Base-by-base conservation (phyloP, 2,113 vertebrate genomes). In the Porphyrio hochstetteri region DNA sequence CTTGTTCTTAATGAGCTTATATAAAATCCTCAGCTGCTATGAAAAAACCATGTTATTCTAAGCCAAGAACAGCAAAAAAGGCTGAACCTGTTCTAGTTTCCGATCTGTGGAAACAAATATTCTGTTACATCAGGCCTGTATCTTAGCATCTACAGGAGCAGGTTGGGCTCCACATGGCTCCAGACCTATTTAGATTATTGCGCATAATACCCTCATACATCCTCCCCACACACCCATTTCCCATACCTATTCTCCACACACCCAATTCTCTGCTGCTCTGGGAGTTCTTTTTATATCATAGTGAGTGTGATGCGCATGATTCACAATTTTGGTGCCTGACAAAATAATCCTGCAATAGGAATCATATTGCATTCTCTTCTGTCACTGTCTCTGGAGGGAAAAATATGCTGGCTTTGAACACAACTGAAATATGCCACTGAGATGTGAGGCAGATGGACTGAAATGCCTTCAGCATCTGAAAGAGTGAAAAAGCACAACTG, bases 391-490 rank as follows among this genome's bases (percentile, higher is more conserved):
- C 79, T 93, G 63, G 65, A 96, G 71, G 46, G 35, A 57, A 95
- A 96, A 78, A 90, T 83, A 87, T 12, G 3, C 75, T 84, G 63
- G 84, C 72, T 94, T 96, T 90, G 86, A 88, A 74, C 52, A 38
- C 40, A 88, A 92, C 89, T 86, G 38, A 97, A 97, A 95, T 93
- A 86, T 59, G 65, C 53, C 69, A 55, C 80, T 50, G 82, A 95
- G 90, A 94, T 82, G 23, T 24, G 23, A 95, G 78, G 82, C 80
- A 97, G 95, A 96, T 92, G 82, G 61, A 96, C 69, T 95, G 68
- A 96, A 92, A 96, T 88, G 74, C 85, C 69, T 93, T 94, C 88
- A 95, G 86, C 89, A 94, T 90, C 57, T 87, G 92, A 95, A 96
- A 18, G 57, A 95, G 56, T 85, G 42, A 69, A 80, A 74, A 94